phyloP scores from a whole-genome alignment of 2,797 vertebrate species.

The Cossypha dichroa region DNA sequence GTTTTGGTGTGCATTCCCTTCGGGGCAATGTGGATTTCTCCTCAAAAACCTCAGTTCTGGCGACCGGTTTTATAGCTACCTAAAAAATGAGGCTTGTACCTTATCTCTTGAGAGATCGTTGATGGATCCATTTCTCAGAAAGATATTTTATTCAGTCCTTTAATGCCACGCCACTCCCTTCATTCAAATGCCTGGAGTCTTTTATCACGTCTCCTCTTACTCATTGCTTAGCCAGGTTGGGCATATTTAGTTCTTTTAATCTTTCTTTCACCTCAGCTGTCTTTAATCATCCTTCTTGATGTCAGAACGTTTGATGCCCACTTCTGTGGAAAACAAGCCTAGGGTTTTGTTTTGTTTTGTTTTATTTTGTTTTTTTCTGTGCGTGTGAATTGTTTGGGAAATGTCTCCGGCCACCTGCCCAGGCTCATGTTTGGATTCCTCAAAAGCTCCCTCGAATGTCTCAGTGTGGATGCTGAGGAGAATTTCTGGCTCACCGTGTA shows the following conservation, averaged over 20 bases:
- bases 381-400: neutral
- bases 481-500: neutral
- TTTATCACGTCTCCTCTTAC: slow-evolving; percentile 55
- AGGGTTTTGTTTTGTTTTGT: neutral
- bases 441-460: neutral
- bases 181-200: slow-evolving; percentile 58
- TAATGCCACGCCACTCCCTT: slow-evolving; percentile 58
- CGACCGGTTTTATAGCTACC: neutral
- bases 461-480: neutral
- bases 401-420: neutral
- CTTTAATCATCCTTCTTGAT: slow-evolving; percentile 68
- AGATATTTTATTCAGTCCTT: slow-evolving; percentile 63
- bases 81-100: slow-evolving; percentile 47
- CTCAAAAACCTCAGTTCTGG: slow-evolving; percentile 31
- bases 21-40: slow-evolving; percentile 3
- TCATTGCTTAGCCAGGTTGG: slow-evolving; percentile 63
- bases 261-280: slow-evolving; percentile 46
- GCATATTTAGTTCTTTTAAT: slow-evolving; percentile 67
- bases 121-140: slow-evolving; percentile 63
- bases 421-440: slow-evolving; percentile 18
- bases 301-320: slow-evolving; percentile 63
- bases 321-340: neutral
- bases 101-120: slow-evolving; percentile 67
- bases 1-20: neutral
- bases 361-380: neutral